Conservation (phyloP, 2,888 invertebrate genomes). For the Agonopterix heracliana region DNA sequence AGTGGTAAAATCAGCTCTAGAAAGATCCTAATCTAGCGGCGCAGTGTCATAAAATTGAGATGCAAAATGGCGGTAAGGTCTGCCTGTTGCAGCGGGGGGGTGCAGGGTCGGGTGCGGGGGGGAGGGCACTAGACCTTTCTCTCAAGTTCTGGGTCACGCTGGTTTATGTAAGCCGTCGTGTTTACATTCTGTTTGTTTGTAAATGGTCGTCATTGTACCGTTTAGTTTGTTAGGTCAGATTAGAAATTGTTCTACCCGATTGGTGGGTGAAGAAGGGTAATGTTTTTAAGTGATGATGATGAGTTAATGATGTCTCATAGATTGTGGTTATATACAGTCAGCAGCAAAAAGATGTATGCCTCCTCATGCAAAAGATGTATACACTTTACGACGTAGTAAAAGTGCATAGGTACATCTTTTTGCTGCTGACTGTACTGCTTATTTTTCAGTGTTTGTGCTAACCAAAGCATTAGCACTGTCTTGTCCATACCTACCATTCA, state of each 20-base stretch:
- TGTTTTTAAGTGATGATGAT: too few relatives aligned
- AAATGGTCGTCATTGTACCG: slow-evolving; percentile 14
- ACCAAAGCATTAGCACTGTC: too few relatives aligned
- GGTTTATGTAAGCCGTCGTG: slow-evolving; percentile 48
- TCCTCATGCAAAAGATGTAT: too few relatives aligned
- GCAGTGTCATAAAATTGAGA: slow-evolving; percentile 42
- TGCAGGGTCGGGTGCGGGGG: slow-evolving; percentile 2
- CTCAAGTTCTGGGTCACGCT: slow-evolving; percentile 68
- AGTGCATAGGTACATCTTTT: too few relatives aligned
- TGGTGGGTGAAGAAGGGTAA: too few relatives aligned
- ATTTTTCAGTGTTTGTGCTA: too few relatives aligned
- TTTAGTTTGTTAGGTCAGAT: slow-evolving; percentile 10
- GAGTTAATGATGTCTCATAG: too few relatives aligned
- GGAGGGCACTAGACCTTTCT: slow-evolving; percentile 60
- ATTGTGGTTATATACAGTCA: too few relatives aligned
- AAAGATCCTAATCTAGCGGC: slow-evolving; percentile 9
- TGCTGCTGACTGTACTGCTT: too few relatives aligned
- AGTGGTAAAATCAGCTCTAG: not conserved
- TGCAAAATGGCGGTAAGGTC: slow-evolving; percentile 27
- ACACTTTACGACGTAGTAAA: too few relatives aligned
- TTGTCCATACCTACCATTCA: too few relatives aligned
- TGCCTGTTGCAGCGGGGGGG: slow-evolving; percentile 15
- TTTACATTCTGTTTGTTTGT: slow-evolving; percentile 28
- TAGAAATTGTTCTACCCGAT: not conserved
- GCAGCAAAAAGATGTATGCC: too few relatives aligned